A percentile compares a stretch with the other conserved stretches of the same genome.
phyloP scores from a whole-genome alignment of 1,140 invertebrate species.

The Procambarus clarkii region DNA sequence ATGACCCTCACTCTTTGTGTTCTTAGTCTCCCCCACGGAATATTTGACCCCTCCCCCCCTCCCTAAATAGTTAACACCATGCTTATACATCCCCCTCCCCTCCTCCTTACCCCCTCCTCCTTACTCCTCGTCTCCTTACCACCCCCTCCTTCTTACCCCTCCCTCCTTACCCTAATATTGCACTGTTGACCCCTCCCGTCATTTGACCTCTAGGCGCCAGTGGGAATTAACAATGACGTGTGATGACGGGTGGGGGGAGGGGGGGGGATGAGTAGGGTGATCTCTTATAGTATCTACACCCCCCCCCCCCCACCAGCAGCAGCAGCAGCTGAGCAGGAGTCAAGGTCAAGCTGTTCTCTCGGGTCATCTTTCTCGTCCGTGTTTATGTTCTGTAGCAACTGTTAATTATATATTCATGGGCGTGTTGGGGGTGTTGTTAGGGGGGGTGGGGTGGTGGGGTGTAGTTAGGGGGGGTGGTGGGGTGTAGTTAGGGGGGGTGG shows the following conservation, averaged over 20 bases:
- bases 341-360: conserved; percentile 9
- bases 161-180: neutral
- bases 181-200: too few relatives aligned
- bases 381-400: conserved; percentile 22
- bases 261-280: too few relatives aligned
- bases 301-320: too few relatives aligned
- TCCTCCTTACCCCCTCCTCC: neutral
- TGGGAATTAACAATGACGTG: too few relatives aligned
- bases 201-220: too few relatives aligned
- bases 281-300: too few relatives aligned
- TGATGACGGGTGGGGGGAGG: too few relatives aligned
- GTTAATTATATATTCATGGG: conserved; percentile 20
- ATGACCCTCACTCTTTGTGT: neutral
- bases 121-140: too few relatives aligned
- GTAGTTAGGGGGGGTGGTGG: too few relatives aligned
- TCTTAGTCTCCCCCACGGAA: neutral
- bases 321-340: neutral
- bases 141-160: neutral
- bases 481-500: too few relatives aligned
- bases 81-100: neutral
- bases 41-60: neutral
- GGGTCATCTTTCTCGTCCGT: conserved; percentile 10
- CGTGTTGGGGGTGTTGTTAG: too few relatives aligned
- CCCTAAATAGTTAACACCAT: neutral
- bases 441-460: too few relatives aligned